Base-by-base conservation (phyloP, 1,140 invertebrate genomes). In the Meloidogyne floridensis region DNA sequence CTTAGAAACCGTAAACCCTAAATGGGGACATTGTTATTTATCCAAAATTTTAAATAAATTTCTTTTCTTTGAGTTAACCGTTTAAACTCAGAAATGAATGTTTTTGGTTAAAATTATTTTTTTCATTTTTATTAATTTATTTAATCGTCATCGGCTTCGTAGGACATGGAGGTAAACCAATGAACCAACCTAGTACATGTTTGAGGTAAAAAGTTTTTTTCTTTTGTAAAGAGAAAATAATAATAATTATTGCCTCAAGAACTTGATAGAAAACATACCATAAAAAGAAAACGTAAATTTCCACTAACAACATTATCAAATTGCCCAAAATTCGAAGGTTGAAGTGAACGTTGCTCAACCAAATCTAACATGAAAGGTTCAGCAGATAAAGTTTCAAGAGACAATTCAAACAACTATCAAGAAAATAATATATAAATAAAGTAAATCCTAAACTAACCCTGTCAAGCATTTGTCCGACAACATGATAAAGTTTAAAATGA, bases 291-390 rank as follows among this genome's bases (percentile, higher is more conserved):
- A 5, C 65, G 20, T 20, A 79, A 51, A 71, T 79, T 79, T 11
- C 53, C 53, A 79, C 59, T 79, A 70, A 79, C 20, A 20, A 79
- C 77, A 47, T 51, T 72, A 72, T 79, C 77, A 18, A 79, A 79
- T 51, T 54, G 20, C 0, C 77, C 77, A n/a, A 69, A 79, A 79
- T 72, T 43, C 8, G 77, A 47, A 2, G 77, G 77, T 20, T 79
- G 65, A 42, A 79, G 51, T 42, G 77, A 79, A 13, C 77, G 77
- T 72, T 79, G 77, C 10, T 79, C 77, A 51, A 79, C 53, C 7
- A 79, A 15, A 18, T 79, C 77, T 11, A 79, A 42, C 77, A 79
- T 54, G 71, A 79, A 53, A 20, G 77, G 77, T 47, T 69, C 51
- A 70, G 77, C 43, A 4, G 59, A 53, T 51, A 79, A 70, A 11